Base-by-base conservation (phyloP, 2,113 vertebrate genomes). In the Pelmatolapia mariae region DNA sequence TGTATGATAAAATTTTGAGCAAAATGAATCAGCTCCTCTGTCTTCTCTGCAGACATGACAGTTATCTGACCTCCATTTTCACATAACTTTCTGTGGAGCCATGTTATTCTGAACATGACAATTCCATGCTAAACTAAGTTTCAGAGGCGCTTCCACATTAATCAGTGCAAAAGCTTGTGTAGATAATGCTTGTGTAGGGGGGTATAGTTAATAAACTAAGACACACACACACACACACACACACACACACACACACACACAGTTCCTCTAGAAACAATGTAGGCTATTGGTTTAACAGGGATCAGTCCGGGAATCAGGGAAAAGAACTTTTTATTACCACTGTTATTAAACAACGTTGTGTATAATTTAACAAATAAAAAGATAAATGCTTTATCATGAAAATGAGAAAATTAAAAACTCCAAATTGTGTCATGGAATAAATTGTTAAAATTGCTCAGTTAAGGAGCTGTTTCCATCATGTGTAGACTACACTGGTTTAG, bases 211-310 rank as follows among this genome's bases (percentile, higher is more conserved):
- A 15, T 59, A 24, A 71, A 71, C 19, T 13, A 68, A 9, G 11
- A 68, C 18, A 68, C 1, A 29, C 8, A 56, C 22, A 54, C 8
- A 45, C 5, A 15, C 3, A 45, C 3, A 43, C 5, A 43, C 0
- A 40, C 0, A 12, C 2, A 13, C 11, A 12, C 1, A 38, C 2
- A 38, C 12, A 7, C 6, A 56, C 2, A 56, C 54, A 56, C 19
- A 11, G 3, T 61, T 61, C 57, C 29, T 61, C 15, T 33, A 33
- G 57, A 63, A 63, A 36, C 29, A 63, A 63, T 36, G 16, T 33
- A 36, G 59, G 59, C 61, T 36, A n/a, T 18, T 38, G 31, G 61
- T 38, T 66, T 66, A 38, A 36, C 18, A 38, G 61, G 33, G 10
- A 36, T 66, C 61, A n/a, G 16, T 36, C 29, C 7, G 19, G 7